These are phyloP conservation scores for Botia kubotai DNA, from an alignment of 2,797 vertebrate species.

Conservation along the genomic window DNA sequence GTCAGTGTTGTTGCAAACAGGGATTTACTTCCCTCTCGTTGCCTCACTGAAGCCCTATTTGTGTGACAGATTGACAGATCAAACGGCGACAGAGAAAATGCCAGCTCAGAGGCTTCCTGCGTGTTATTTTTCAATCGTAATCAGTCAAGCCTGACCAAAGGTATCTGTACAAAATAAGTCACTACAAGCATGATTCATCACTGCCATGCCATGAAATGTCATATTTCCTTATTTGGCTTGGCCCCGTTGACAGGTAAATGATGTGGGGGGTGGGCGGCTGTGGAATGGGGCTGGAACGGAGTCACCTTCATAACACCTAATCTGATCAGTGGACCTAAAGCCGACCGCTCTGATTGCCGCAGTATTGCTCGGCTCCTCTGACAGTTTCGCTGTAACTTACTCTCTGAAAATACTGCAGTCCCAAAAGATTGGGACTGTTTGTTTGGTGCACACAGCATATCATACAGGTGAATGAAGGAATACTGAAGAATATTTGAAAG, in stretches of 20 bases:
- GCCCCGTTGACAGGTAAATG: constrained; percentile 72
- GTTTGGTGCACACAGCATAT: not conserved
- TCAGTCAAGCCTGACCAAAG: constrained; percentile 67
- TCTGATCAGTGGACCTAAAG: constrained; percentile 58
- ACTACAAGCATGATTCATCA: constrained; percentile 73
- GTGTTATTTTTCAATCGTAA: constrained; percentile 70
- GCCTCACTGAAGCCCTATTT: constrained; percentile 33
- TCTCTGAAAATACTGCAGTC: constrained; percentile 15
- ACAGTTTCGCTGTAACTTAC: constrained; percentile 31
- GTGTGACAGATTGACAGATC: constrained; percentile 69
- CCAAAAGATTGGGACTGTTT: constrained; percentile 3
- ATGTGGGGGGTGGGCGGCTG: constrained; percentile 63
- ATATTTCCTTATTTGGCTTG: constrained; percentile 75
- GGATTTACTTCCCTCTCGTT: constrained; percentile 21
- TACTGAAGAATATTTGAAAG: not conserved
- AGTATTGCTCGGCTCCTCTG: constrained; percentile 27
- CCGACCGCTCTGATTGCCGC: constrained; percentile 21
- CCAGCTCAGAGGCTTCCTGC: constrained; percentile 57
- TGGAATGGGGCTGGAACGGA: constrained; percentile 63
- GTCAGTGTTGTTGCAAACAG: constrained; percentile 20
- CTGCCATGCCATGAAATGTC: constrained; percentile 75
- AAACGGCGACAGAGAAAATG: constrained; percentile 64
- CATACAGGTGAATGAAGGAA: not conserved
- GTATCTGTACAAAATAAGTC: constrained; percentile 65
- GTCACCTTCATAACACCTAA: constrained; percentile 76